A percentile compares a stretch with the other conserved stretches of the same genome.
Conservation (phyloP, 2,113 vertebrate species). For the Corythoichthys haematopterus region DNA sequence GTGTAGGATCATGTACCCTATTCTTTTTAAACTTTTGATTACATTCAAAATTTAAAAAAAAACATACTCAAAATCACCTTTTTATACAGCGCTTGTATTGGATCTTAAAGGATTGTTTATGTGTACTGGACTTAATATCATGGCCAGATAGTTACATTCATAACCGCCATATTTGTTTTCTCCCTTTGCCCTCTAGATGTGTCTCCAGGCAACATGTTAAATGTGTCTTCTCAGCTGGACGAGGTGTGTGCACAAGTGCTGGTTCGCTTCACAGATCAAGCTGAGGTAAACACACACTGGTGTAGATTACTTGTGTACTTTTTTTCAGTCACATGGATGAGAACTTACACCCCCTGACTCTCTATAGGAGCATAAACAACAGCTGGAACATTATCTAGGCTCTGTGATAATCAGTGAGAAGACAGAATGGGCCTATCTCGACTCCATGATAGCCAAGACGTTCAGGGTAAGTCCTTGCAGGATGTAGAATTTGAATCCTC, state of each 20-base stretch:
- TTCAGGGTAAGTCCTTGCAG: slow-evolving; percentile 77
- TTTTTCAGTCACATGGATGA: not conserved
- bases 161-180: not conserved
- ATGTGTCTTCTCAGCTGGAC: slow-evolving; percentile 71
- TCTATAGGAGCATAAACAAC: slow-evolving; percentile 82
- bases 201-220: slow-evolving; percentile 78
- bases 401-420: slow-evolving; percentile 76
- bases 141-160: not conserved
- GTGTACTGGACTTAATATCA: not conserved
- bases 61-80: not conserved
- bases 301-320: not conserved
- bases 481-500: not conserved
- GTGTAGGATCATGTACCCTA: no score
- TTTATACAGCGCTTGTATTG: not conserved
- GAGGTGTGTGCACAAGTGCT: slow-evolving; percentile 78
- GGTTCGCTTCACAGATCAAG: slow-evolving; percentile 78
- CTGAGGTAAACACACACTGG: slow-evolving; percentile 74
- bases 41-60: not conserved
- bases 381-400: slow-evolving; percentile 87
- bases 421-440: slow-evolving; percentile 86
- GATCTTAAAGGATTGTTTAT: no score
- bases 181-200: slow-evolving; percentile 65
- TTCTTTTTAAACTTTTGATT: no score
- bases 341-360: not conserved
- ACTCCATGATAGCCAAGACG: slow-evolving; percentile 81